Evolutionary conservation across 1,140 invertebrate species (phyloP), one percentile per base, ranked within the genome.

Genomic region (Drosophila subpulchrella): DNA sequence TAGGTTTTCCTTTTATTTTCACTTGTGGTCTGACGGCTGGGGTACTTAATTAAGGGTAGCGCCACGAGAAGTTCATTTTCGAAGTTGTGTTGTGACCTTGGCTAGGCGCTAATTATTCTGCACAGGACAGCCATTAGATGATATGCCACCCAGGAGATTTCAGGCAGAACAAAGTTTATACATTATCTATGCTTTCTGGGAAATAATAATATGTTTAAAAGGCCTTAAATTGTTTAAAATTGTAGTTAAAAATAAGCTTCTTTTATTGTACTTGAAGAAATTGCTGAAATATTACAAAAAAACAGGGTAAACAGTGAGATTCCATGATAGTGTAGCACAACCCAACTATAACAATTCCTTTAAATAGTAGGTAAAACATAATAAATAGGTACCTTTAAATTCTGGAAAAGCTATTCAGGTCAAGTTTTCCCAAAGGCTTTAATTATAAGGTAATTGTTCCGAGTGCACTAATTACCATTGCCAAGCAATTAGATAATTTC

Each of bases 71-170:
- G 30, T 66, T 42, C 12, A 34, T 56, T 44, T 57, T 51, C 6
- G 30, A 20, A 70, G 51, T 50, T 70, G 1, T 39, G 6, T 1
- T 30, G 12, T 24, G 51, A 36, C 65, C 65, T 71, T 57, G 67
- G 20, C 36, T 70, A 48, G 27, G 3, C 30, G 13, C 20, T 58
- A 58, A 71, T 71, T 71, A 59, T 34, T 27, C 1, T 8, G 20
- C 30, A 48, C 34, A 39, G 17, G 36, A 1, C 44, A 70, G 17
- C 20, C 44, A 58, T 71, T 71, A 57, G 8, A n/a, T 34, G n/a
- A 36, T 27, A 57, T 39, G 34, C 39, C n/a, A 10, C 67, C 67
- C 65, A 34, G n/a, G 67, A 46, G 67, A 71, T 12, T 71, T 38
- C 6, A 20, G 12, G 12, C 6, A 12, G 42, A 15, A 10, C 1